phyloP scores from a whole-genome alignment of 2,113 vertebrate species.

The Chamaetylas fuelleborni region DNA sequence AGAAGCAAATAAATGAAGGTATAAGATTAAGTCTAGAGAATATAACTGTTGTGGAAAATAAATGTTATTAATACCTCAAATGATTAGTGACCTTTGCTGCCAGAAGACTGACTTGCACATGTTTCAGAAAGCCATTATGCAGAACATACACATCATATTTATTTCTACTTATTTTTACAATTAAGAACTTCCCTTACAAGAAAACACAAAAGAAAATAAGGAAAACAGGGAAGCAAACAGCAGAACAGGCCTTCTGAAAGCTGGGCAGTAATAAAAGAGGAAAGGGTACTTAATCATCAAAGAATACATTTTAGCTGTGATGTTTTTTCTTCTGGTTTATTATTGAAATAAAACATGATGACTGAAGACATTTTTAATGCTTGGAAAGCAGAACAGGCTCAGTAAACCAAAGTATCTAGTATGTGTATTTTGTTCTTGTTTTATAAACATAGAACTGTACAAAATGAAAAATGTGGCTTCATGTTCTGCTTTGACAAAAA shows the following conservation, averaged over 20 bases:
- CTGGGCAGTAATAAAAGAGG: constrained; percentile 15
- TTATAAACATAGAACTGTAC: constrained; percentile 45
- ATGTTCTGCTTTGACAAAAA: constrained; percentile 17
- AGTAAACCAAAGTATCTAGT: constrained; percentile 36
- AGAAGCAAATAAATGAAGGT: background rate
- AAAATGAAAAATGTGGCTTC: constrained; percentile 63
- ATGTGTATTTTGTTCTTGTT: constrained; percentile 2
- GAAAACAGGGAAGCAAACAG: background rate
- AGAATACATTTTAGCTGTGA: constrained; percentile 48
- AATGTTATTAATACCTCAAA: background rate
- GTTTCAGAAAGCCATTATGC: background rate
- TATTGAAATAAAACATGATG: constrained; percentile 64
- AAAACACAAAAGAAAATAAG: background rate
- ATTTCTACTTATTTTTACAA: constrained; percentile 34
- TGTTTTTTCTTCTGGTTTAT: constrained; percentile 52
- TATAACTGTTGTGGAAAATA: background rate
- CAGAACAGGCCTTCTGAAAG: constrained; percentile 11
- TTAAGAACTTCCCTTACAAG: background rate
- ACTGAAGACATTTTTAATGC: constrained; percentile 65
- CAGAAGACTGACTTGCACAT: background rate
- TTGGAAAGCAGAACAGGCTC: constrained; percentile 19
- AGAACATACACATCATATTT: constrained; percentile 1
- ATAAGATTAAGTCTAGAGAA: background rate
- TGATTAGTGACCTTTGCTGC: background rate
- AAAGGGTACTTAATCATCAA: constrained; percentile 31